These are phyloP conservation scores for Hypercompe scribonia DNA, from an alignment of 2,888 invertebrate species.

Conservation along the genomic window DNA sequence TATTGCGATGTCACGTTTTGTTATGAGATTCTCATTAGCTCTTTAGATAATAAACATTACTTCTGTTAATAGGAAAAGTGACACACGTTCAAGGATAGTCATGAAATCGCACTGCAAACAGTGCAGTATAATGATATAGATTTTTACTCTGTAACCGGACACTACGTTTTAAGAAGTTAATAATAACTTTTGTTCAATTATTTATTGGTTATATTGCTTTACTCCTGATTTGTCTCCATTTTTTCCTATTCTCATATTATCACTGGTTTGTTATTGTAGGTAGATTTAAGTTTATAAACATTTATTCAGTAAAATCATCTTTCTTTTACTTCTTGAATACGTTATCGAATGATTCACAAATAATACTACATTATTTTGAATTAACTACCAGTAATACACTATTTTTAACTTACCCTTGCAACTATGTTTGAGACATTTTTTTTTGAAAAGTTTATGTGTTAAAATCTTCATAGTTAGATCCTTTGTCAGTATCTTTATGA, in stretches of 20 bases:
- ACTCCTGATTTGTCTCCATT: not conserved
- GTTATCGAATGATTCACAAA: not conserved
- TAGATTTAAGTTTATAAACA: not conserved
- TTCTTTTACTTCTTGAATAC: not conserved
- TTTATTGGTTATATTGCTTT: slow-evolving; percentile 34
- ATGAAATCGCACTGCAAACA: slow-evolving; percentile 55
- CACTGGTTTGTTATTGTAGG: slow-evolving; percentile 2
- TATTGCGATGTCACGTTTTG: slow-evolving; percentile 41
- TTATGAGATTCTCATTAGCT: slow-evolving; percentile 30
- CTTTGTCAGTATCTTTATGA: not conserved
- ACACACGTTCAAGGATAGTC: slow-evolving; percentile 44
- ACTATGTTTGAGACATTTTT: not conserved
- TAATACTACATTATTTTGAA: not conserved
- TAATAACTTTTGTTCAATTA: slow-evolving; percentile 70
- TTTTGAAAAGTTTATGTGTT: not conserved
- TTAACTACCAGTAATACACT: not conserved
- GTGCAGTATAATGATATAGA: slow-evolving; percentile 54
- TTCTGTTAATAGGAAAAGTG: slow-evolving; percentile 35
- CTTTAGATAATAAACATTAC: slow-evolving; percentile 34
- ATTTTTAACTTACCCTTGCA: not conserved
- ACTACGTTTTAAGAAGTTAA: slow-evolving; percentile 78
- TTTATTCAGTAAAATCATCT: not conserved
- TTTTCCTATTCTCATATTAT: not conserved
- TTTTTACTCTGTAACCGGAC: slow-evolving; percentile 73
- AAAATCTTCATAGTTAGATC: not conserved